Evolutionary conservation across 2,113 vertebrate species (phyloP), one percentile per base, ranked within the genome.

Genomic region (Casuarius casuarius): DNA sequence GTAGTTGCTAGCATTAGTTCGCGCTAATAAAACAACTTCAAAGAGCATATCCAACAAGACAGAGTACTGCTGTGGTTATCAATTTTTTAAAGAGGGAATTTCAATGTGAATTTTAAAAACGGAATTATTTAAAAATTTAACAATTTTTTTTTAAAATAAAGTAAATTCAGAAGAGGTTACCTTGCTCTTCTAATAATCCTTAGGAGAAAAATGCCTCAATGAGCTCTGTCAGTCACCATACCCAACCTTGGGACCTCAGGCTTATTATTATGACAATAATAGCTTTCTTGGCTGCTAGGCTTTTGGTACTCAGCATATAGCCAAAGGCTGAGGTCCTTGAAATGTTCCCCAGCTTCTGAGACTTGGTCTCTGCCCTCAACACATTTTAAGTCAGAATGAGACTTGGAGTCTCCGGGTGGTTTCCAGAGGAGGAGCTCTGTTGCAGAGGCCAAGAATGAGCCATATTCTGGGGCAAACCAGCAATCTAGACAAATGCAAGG

Each of bases 1-100:
- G 94, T 74, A 86, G 91, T 61, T 96, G 92, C 78, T 79, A 89
- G 91, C 87, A 95, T 97, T 97, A 97, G 97, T 94, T 96, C 95
- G 90, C 58, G 70, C 71, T 94, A 94, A 97, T 96, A 94, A 95
- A 94, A 93, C 97, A 96, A 92, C 94, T 92, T 96, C 93, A 95
- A 97, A 89, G 97, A 97, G 96, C 94, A 95, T 95, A 95, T 62
- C 0, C 5, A 96, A 97, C 95, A 93, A 92, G 96, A 95, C 95
- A 94, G 74, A 84, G 95, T 63, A 80, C 82, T 94, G 94, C 90
- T 90, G 95, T 90, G 82, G 67, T 65, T 87, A 97, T 96, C 87
- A 90, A 96, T 95, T 83, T 95, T 98, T 95, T 56, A 97, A 73
- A 84, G 46, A 94, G 20, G 72, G 84, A 91, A 96, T 95, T 92